Evolutionary conservation across 2,888 invertebrate genomes (phyloP).

Genomic region (Orthonevra nobilis): DNA sequence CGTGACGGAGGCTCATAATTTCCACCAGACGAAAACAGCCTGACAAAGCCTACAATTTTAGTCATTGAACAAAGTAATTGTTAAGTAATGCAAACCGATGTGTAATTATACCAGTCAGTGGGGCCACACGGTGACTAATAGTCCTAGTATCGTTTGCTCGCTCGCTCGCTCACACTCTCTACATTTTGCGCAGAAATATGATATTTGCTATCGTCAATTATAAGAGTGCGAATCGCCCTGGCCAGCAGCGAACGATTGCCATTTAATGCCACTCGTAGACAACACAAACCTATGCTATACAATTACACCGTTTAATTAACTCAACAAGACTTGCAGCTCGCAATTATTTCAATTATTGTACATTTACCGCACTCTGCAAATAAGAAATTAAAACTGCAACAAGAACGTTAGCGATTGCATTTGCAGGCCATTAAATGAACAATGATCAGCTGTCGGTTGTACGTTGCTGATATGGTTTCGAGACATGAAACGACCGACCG

Average conservation of each 20-base stretch:
- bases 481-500: too few relatives aligned
- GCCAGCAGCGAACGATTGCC: slow-evolving; percentile 52
- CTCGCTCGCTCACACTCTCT: too few relatives aligned
- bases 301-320: slow-evolving; percentile 80
- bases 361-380: slow-evolving; percentile 66
- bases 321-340: slow-evolving; percentile 75
- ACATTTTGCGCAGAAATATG: too few relatives aligned
- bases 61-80: slow-evolving; percentile 65
- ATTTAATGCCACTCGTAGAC: slow-evolving; percentile 51
- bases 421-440: slow-evolving; percentile 54
- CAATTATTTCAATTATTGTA: slow-evolving; percentile 80
- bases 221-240: slow-evolving; percentile 12
- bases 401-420: slow-evolving; percentile 57
- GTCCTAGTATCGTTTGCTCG: slow-evolving; percentile 40
- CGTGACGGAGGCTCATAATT: slow-evolving; percentile 57
- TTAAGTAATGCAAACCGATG: slow-evolving; percentile 63
- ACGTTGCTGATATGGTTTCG: too few relatives aligned
- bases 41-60: slow-evolving; percentile 42
- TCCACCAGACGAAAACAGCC: slow-evolving; percentile 53
- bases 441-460: slow-evolving; percentile 23
- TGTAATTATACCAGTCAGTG: slow-evolving; percentile 63
- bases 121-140: slow-evolving; percentile 48
- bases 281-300: slow-evolving; percentile 71
- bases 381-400: background rate
- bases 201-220: slow-evolving; percentile 44